Evolutionary conservation across 2,888 invertebrate genomes (phyloP).

Genomic region (Campoplex nolae): DNA sequence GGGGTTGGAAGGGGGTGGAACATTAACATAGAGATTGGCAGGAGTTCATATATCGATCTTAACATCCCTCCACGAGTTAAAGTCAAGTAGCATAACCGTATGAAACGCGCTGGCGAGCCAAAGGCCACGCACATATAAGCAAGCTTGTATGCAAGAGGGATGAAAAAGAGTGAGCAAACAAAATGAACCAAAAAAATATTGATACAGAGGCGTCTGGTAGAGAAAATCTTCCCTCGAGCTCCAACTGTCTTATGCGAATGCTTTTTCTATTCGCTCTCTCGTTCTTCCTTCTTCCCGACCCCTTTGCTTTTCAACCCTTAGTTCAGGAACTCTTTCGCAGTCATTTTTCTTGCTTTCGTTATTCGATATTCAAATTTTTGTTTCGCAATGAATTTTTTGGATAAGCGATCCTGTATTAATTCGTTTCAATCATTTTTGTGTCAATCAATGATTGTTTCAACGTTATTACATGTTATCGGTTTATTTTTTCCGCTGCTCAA

Average conservation of each 20-base stretch:
- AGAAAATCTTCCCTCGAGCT: conserved; percentile 48
- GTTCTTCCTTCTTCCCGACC: conserved; percentile 40
- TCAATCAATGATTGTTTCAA: not conserved
- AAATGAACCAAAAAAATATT: conserved; percentile 31
- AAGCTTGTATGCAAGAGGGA: conserved; percentile 14
- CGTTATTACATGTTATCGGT: not conserved
- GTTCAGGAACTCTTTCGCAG: not conserved
- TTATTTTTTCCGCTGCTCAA: not conserved
- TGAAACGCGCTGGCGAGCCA: conserved; percentile 65
- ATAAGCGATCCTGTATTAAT: not conserved
- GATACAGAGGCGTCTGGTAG: conserved; percentile 46
- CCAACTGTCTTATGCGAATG: conserved; percentile 28
- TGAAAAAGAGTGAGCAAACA: conserved; percentile 12
- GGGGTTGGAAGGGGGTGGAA: conserved; percentile 50
- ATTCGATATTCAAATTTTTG: no score
- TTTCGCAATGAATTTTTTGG: no score
- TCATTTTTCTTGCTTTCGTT: no score
- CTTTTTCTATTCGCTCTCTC: conserved; percentile 9
- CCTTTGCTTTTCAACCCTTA: conserved; percentile 12
- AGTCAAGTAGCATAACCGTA: conserved; percentile 80
- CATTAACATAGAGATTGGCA: conserved; percentile 85
- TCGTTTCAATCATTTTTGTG: not conserved
- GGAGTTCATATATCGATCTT: conserved; percentile 83
- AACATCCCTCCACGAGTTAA: conserved; percentile 70
- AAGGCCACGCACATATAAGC: conserved; percentile 6